These are phyloP conservation scores for Phenganax stokvisi DNA, from an alignment of 92 coral and sea anemone genomes.

Conservation along the genomic window DNA sequence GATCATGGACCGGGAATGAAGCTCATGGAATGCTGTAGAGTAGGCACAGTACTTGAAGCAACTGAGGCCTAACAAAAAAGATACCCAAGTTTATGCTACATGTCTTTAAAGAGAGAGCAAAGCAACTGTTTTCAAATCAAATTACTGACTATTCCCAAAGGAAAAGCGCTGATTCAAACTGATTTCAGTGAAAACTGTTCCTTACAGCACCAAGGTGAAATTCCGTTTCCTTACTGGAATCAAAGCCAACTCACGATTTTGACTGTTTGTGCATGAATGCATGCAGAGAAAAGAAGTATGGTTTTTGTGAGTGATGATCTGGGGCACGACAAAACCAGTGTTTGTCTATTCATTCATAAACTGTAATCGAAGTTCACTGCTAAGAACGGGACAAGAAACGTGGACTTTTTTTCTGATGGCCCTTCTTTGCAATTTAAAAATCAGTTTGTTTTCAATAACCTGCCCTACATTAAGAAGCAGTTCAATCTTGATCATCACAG, in stretches of 20 bases:
- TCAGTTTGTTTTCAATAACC: no score
- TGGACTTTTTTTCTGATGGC: no score
- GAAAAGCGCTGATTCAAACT: conserved; percentile 28
- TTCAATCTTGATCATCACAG: no score
- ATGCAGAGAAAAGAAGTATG: conserved; percentile 43
- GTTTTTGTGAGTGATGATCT: conserved; percentile 52
- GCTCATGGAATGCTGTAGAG: conserved; percentile 25
- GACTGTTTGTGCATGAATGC: conserved; percentile 48
- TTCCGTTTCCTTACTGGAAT: conserved; percentile 44
- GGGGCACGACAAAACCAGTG: conserved; percentile 53
- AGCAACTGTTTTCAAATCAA: conserved; percentile 44
- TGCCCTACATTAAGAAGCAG: no score
- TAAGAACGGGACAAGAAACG: no score
- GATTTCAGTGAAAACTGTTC: conserved; percentile 36
- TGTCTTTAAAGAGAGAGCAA: conserved; percentile 46
- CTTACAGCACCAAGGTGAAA: conserved; percentile 24
- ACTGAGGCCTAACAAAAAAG: conserved; percentile 44
- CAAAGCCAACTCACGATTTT: conserved; percentile 46
- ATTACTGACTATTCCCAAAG: neutral
- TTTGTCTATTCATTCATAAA: conserved; percentile 44
- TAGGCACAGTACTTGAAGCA: conserved; percentile 48
- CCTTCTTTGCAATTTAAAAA: no score
- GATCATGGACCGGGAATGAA: conserved; percentile 11
- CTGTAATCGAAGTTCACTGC: conserved; percentile 1
- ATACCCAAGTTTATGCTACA: conserved; percentile 41